A percentile compares a stretch with the other conserved stretches of the same genome.
Conservation (phyloP, 2,888 invertebrate genomes). For the Nymphalis urticae region DNA sequence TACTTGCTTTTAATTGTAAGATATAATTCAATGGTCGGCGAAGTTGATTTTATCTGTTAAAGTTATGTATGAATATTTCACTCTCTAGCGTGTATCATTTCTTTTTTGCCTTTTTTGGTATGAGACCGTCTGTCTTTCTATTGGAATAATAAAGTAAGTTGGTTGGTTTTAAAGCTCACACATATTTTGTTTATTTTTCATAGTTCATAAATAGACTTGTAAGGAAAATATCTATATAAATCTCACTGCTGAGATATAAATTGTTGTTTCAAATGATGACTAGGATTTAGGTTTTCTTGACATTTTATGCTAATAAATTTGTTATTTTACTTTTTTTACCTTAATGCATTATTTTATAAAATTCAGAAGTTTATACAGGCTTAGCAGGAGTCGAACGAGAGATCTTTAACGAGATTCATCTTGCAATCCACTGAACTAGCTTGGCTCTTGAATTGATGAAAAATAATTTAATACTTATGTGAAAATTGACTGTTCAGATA, state of each 20-base stretch:
- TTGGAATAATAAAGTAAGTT: background rate
- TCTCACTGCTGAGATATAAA: too few species aligned
- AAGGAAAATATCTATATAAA: too few species aligned
- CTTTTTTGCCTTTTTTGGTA: conserved; percentile 65
- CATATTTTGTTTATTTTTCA: too few species aligned
- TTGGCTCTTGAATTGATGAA: background rate
- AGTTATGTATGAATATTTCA: conserved; percentile 10
- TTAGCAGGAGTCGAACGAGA: too few species aligned
- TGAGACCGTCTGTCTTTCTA: conserved; percentile 35
- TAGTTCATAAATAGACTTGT: too few species aligned
- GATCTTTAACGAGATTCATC: too few species aligned
- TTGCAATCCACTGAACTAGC: background rate
- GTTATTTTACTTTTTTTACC: too few species aligned
- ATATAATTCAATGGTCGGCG: conserved; percentile 55
- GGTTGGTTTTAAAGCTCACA: background rate
- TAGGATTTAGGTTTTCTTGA: too few species aligned
- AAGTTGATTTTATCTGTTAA: conserved; percentile 25
- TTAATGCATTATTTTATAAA: too few species aligned
- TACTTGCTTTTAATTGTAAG: conserved; percentile 69
- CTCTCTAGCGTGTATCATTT: conserved; percentile 33
- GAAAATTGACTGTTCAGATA: background rate
- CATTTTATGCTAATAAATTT: too few species aligned
- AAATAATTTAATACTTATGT: background rate
- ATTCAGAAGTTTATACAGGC: too few species aligned
- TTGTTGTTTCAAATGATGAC: too few species aligned